phyloP scores from a whole-genome alignment of 2,888 invertebrate genomes.

The Chaitophorus viminalis region DNA sequence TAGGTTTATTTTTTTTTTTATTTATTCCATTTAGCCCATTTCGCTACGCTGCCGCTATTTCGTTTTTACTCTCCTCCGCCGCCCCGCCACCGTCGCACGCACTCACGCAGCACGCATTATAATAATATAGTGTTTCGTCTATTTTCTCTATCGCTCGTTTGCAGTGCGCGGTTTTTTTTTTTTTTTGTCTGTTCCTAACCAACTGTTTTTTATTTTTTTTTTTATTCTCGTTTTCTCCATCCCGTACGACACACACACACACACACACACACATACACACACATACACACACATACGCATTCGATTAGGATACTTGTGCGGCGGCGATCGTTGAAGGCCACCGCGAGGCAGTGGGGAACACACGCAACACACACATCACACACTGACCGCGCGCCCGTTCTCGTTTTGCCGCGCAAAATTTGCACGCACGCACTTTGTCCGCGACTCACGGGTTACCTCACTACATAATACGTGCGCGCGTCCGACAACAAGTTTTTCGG shows the following conservation, averaged over 20 bases:
- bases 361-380: background rate
- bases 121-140: background rate
- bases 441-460: background rate
- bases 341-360: background rate
- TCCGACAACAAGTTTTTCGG: background rate
- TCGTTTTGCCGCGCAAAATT: slow-evolving; percentile 52
- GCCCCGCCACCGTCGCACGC: background rate
- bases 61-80: background rate
- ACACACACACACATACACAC: too few species aligned
- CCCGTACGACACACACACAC: background rate
- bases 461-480: background rate
- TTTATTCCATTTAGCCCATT: background rate
- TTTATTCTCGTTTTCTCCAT: background rate
- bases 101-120: slow-evolving; percentile 20
- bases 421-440: slow-evolving; percentile 25
- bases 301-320: slow-evolving; percentile 18
- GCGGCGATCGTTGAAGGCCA: slow-evolving; percentile 46
- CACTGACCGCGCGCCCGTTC: slow-evolving; percentile 5
- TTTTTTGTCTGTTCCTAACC: background rate
- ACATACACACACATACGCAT: too few species aligned
- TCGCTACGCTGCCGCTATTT: slow-evolving; percentile 8
- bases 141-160: slow-evolving; percentile 14
- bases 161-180: slow-evolving; percentile 24
- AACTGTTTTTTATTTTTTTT: background rate
- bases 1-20: background rate